Conservation (phyloP, 2,888 invertebrate species). For the Mythimna pallens region DNA sequence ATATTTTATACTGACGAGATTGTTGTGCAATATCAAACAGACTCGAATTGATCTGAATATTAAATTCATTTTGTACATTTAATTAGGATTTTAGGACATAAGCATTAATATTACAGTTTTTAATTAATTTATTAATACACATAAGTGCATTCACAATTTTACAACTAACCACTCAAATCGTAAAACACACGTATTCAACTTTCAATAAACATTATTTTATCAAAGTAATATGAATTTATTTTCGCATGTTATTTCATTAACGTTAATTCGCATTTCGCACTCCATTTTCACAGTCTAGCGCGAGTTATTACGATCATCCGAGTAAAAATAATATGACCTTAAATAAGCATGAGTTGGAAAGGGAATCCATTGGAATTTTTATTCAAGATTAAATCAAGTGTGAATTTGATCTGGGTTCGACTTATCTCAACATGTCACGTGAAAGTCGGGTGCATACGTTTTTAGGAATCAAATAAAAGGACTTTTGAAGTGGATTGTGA, state of each 20-base stretch:
- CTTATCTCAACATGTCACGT: slow-evolving; percentile 67
- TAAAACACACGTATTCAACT: slow-evolving; percentile 18
- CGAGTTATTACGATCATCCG: slow-evolving; percentile 60
- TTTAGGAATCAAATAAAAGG: slow-evolving; percentile 67
- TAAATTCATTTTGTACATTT: not conserved
- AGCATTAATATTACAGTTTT: not conserved
- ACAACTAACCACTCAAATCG: not conserved
- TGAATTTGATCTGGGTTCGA: slow-evolving; percentile 77
- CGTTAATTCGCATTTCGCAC: slow-evolving; percentile 48
- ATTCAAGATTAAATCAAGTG: slow-evolving; percentile 75
- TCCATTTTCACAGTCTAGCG: slow-evolving; percentile 56
- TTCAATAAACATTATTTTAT: slow-evolving; percentile 10
- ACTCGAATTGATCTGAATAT: not conserved
- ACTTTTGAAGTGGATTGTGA: slow-evolving; percentile 55
- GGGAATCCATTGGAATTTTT: slow-evolving; percentile 68
- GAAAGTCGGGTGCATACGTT: slow-evolving; percentile 68
- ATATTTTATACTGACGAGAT: not conserved
- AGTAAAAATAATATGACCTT: slow-evolving; percentile 69
- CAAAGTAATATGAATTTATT: slow-evolving; percentile 26
- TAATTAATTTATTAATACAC: not conserved
- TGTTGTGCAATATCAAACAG: not conserved
- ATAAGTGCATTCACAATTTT: slow-evolving; percentile 8
- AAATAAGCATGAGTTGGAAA: slow-evolving; percentile 65
- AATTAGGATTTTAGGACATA: not conserved
- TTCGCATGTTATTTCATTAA: slow-evolving; percentile 52